These are phyloP conservation scores for Takifugu flavidus DNA, from an alignment of 2,113 vertebrate species.

Conservation along the genomic window DNA sequence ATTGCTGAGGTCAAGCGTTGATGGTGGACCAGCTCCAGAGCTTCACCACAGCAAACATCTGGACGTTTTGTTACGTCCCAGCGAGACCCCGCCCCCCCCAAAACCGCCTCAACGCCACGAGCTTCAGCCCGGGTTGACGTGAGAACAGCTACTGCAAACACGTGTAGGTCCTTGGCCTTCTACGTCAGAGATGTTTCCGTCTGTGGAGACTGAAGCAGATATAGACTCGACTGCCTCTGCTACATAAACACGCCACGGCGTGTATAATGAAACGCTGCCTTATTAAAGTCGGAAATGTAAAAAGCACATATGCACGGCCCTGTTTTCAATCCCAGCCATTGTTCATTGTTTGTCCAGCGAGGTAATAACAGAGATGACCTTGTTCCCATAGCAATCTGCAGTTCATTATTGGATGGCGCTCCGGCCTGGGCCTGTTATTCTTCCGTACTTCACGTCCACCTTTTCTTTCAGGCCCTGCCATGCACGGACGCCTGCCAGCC, in stretches of 20 bases:
- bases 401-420: conserved; percentile 51
- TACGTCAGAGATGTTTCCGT: neutral
- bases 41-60: neutral
- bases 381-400: conserved; percentile 59
- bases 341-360: conserved; percentile 46
- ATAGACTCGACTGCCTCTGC: neutral
- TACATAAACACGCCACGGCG: conserved; percentile 6
- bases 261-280: conserved; percentile 4
- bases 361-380: conserved; percentile 47
- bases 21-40: neutral
- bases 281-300: conserved; percentile 37
- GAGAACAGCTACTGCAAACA: no score
- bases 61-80: neutral
- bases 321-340: conserved; percentile 28
- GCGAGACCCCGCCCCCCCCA: no score
- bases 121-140: no score
- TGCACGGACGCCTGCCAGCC: conserved; percentile 36
- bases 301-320: conserved; percentile 23
- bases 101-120: no score
- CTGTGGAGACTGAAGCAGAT: conserved; percentile 8
- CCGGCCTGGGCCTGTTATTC: conserved; percentile 30
- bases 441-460: conserved; percentile 19
- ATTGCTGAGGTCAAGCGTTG: neutral
- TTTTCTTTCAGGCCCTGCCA: conserved; percentile 37
- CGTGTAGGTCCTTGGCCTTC: neutral